Conservation (phyloP, 2,888 invertebrate species). For the Coelogynopora nodosa region DNA sequence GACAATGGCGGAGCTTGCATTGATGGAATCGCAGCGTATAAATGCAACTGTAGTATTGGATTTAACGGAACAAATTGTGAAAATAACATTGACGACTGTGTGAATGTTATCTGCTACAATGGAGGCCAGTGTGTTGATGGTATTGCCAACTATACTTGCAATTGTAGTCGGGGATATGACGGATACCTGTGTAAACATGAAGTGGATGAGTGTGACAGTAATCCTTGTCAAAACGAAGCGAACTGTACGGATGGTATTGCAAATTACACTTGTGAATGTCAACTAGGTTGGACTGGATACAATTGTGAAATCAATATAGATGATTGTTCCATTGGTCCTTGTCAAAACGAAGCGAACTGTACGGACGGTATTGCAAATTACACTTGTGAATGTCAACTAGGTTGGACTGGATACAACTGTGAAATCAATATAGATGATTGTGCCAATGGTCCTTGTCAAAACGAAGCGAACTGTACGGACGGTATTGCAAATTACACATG, state of each 20-base stretch:
- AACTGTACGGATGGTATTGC: slow-evolving; percentile 49
- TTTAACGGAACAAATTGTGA: slow-evolving; percentile 50
- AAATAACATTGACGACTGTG: slow-evolving; percentile 51
- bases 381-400: too few species aligned
- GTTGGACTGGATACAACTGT: too few species aligned
- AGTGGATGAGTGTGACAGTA: slow-evolving; percentile 39
- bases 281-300: background rate
- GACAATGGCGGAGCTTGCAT: background rate
- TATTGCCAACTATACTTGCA: slow-evolving; percentile 50
- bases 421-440: too few species aligned
- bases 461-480: too few species aligned
- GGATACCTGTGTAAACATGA: slow-evolving; percentile 51
- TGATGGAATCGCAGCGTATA: slow-evolving; percentile 49
- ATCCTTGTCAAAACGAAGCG: slow-evolving; percentile 41
- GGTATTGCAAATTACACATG: slow-evolving; percentile 44
- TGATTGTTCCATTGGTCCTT: background rate
- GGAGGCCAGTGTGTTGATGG: slow-evolving; percentile 47
- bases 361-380: background rate
- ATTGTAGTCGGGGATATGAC: slow-evolving; percentile 51
- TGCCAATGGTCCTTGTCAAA: background rate
- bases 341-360: background rate
- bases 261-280: slow-evolving; percentile 75
- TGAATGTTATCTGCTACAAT: slow-evolving; percentile 49
- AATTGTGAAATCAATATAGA: background rate
- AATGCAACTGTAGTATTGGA: slow-evolving; percentile 49